Percentiles rank a stretch among this genome's conserved stretches.
These are phyloP conservation scores for Rhombomys opimus DNA, from an alignment of 2,113 vertebrate species.

Conservation along the genomic window DNA sequence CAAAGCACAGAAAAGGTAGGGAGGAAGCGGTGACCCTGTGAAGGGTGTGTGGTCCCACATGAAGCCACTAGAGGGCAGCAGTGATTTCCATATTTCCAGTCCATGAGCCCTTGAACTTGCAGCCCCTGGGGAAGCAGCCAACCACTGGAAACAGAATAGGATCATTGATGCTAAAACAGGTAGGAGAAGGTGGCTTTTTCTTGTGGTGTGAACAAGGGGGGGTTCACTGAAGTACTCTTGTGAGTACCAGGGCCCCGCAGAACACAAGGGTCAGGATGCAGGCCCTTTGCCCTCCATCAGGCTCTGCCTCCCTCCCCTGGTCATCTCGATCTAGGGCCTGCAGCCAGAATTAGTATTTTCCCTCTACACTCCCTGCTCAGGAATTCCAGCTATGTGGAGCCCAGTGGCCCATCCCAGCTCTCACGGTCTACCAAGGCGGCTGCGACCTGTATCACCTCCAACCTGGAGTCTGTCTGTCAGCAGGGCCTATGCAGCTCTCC, in stretches of 20 bases:
- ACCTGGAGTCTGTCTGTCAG: neutral
- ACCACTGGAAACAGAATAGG: neutral
- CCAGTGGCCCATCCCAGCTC: neutral
- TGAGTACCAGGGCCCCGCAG: neutral
- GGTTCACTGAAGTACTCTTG: neutral
- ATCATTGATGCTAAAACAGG: neutral
- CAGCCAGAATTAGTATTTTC: neutral
- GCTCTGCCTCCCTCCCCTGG: neutral
- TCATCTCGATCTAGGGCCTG: neutral
- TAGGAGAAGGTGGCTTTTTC: neutral
- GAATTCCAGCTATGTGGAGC: slow-evolving; percentile 39
- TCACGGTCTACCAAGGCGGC: neutral
- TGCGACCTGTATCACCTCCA: neutral
- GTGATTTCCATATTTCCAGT: neutral
- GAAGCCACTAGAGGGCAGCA: slow-evolving; percentile 59
- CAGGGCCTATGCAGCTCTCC: neutral
- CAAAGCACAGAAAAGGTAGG: neutral
- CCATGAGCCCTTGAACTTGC: too few species aligned
- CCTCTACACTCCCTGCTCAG: neutral
- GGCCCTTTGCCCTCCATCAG: neutral
- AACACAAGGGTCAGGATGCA: neutral
- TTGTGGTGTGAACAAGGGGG: neutral
- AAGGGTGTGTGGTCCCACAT: neutral
- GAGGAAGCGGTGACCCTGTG: too few species aligned
- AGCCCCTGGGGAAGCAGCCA: neutral